A percentile compares a stretch with the other conserved stretches of the same genome.
phyloP scores from a whole-genome alignment of 2,888 invertebrate species.

The Ypsolopha sequella region DNA sequence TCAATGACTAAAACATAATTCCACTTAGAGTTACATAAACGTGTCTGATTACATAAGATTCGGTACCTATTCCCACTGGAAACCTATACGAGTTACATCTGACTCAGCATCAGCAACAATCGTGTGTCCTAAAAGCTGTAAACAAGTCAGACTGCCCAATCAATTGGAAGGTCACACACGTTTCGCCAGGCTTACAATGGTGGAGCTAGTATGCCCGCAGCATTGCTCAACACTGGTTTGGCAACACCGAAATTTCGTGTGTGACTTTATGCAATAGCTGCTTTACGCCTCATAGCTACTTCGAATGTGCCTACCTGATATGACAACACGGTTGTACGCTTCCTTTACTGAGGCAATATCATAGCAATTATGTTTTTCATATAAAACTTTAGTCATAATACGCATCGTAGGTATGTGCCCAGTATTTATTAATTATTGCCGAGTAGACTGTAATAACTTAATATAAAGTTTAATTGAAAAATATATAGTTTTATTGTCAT shows the following conservation, averaged over 20 bases:
- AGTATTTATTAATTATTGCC: too few relatives aligned
- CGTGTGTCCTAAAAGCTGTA: too few relatives aligned
- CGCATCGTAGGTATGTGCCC: too few relatives aligned
- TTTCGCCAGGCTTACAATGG: conserved; percentile 66
- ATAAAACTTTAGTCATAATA: too few relatives aligned
- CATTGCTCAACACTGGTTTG: conserved; percentile 46
- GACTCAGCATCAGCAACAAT: too few relatives aligned
- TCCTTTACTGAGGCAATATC: neutral
- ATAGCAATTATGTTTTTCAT: neutral
- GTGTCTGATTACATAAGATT: too few relatives aligned
- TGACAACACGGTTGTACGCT: conserved; percentile 2
- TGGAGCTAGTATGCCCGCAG: conserved; percentile 38
- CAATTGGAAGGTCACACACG: conserved; percentile 57
- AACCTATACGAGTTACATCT: neutral
- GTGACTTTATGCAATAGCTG: conserved; percentile 47
- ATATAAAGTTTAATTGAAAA: too few relatives aligned
- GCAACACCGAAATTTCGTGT: conserved; percentile 66
- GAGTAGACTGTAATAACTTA: too few relatives aligned
- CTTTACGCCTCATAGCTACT: conserved; percentile 7
- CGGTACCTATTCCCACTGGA: too few relatives aligned
- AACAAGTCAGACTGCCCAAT: conserved; percentile 46
- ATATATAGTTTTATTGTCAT: too few relatives aligned
- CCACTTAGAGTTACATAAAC: too few relatives aligned
- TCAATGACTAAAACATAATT: too few relatives aligned
- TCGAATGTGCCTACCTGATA: neutral